phyloP scores from a whole-genome alignment of 2,888 invertebrate species.

The Sarcophaga carnaria region DNA sequence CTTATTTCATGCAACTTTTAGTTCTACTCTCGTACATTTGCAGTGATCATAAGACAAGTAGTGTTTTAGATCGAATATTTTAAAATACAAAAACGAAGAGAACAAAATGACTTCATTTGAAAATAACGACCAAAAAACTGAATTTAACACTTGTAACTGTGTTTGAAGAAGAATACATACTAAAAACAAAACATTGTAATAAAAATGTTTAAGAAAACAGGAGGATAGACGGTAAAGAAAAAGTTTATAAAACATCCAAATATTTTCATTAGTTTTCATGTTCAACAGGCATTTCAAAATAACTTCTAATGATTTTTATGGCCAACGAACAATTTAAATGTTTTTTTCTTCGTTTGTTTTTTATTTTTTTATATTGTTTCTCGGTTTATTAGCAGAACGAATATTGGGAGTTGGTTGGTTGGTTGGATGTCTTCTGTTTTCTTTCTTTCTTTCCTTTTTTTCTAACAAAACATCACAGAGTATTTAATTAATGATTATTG shows the following conservation, averaged over 20 bases:
- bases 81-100: not conserved
- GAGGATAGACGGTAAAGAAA: conserved; percentile 5
- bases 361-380: not conserved
- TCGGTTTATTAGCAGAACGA: conserved; percentile 7
- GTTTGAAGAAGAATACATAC: too few relatives aligned
- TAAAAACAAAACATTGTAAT: not conserved
- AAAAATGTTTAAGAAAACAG: not conserved
- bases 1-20: not conserved
- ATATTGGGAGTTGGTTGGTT: conserved; percentile 14
- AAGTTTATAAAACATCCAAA: conserved; percentile 52
- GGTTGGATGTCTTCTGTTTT: not conserved
- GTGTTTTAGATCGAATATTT: not conserved
- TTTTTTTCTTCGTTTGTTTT: conserved; percentile 12
- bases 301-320: conserved; percentile 53
- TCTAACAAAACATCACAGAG: conserved; percentile 49
- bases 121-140: conserved; percentile 25
- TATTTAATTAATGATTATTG: conserved; percentile 62
- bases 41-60: conserved; percentile 20
- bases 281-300: conserved; percentile 50
- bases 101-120: conserved; percentile 43
- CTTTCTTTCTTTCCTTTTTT: conserved; percentile 1
- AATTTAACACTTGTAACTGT: conserved; percentile 39
- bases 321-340: conserved; percentile 49
- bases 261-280: conserved; percentile 62
- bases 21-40: not conserved